A percentile compares a stretch with the other conserved stretches of the same genome.
phyloP scores from a whole-genome alignment of 2,797 vertebrate genomes.

The Scomberomorus guttatus region DNA sequence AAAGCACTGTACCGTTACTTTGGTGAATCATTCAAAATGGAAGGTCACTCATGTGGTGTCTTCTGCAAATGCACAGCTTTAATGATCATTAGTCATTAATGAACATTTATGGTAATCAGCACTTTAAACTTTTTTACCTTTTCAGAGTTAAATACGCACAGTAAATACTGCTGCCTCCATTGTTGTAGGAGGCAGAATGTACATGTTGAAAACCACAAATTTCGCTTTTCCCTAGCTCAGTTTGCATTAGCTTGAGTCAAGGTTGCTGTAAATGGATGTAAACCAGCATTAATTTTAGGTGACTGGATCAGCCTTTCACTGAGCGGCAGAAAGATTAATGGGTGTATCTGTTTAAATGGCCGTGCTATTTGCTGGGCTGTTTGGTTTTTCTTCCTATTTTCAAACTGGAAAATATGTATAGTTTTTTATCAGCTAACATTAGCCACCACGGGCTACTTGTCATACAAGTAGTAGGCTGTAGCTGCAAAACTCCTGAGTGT shows the following conservation, averaged over 20 bases:
- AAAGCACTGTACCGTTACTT: constrained; percentile 30
- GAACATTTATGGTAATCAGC: constrained; percentile 19
- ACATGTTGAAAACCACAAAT: too few species aligned
- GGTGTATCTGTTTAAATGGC: too few species aligned
- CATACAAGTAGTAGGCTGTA: neutral
- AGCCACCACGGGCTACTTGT: neutral
- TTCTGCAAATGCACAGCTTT: constrained; percentile 29
- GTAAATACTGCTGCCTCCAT: neutral
- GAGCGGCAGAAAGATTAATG: neutral
- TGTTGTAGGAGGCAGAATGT: neutral
- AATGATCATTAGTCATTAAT: constrained; percentile 23
- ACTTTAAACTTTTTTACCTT: constrained; percentile 1
- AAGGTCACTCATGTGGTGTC: constrained; percentile 39
- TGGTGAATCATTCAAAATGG: constrained; percentile 27
- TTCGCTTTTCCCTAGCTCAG: neutral
- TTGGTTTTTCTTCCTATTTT: neutral
- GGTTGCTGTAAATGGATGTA: neutral
- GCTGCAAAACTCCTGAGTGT: neutral
- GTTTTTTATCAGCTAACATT: neutral
- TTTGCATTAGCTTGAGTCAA: too few species aligned
- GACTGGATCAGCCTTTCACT: too few species aligned
- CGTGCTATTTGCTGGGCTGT: too few species aligned
- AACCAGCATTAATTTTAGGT: neutral
- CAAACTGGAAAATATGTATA: neutral
- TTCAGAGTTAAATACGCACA: neutral